These are phyloP conservation scores for Vireo altiloquus DNA, from an alignment of 2,113 vertebrate species.

Conservation along the genomic window DNA sequence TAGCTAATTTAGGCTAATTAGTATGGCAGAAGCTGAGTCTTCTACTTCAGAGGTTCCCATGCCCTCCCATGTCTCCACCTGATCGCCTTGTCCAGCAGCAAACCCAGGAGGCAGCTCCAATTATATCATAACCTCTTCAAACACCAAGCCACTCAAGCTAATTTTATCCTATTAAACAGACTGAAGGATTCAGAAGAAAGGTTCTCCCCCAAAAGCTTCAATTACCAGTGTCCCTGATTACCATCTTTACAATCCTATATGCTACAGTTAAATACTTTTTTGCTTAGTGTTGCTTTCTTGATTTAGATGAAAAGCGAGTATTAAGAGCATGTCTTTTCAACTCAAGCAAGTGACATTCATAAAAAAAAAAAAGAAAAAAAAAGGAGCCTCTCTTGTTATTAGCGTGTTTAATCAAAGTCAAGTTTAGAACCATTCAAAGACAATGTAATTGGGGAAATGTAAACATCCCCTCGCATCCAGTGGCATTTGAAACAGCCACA, in stretches of 20 bases:
- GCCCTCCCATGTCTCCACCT: conserved; percentile 76
- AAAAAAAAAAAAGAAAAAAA: neutral
- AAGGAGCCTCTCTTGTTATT: conserved; percentile 60
- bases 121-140: conserved; percentile 84
- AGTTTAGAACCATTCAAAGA: conserved; percentile 66
- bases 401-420: conserved; percentile 72
- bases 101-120: conserved; percentile 80
- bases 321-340: conserved; percentile 74
- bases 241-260: conserved; percentile 75
- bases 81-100: conserved; percentile 78
- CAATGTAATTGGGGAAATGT: conserved; percentile 13
- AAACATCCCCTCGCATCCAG: neutral
- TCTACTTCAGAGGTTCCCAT: conserved; percentile 71
- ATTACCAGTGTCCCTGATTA: conserved; percentile 80
- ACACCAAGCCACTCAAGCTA: conserved; percentile 78
- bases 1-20: conserved; percentile 82
- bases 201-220: conserved; percentile 78
- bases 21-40: conserved; percentile 68
- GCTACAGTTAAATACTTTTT: conserved; percentile 76
- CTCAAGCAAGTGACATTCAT: conserved; percentile 68
- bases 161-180: conserved; percentile 85
- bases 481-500: conserved; percentile 47
- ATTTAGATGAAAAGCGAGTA: conserved; percentile 77
- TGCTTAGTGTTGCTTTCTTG: conserved; percentile 73
- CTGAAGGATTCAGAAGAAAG: conserved; percentile 81